Base-by-base conservation (phyloP, 2,888 invertebrate genomes). In the Steromphala cineraria region DNA sequence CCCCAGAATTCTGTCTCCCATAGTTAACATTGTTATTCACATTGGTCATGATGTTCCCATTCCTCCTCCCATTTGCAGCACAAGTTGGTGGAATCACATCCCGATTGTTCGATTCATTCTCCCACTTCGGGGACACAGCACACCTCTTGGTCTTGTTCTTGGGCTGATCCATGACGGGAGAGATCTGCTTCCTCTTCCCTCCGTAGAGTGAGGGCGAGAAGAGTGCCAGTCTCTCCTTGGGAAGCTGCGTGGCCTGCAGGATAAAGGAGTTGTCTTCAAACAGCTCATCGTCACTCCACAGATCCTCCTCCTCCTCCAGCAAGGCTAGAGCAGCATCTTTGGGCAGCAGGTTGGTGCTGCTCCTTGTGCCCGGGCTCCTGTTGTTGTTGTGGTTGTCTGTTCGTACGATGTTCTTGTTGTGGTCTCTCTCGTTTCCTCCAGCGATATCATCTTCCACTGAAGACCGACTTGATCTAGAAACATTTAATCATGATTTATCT, bases 241-340 rank as follows among this genome's bases (percentile, higher is more conserved):
- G 83, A 40, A 86, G 19, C 79, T 89, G 89, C 24, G 89, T 89
- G 5, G 87, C 89, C 80, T 87, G 85, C 3, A 89, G 82, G 46
- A 90, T 86, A 62, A 89, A 88, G 8, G 89, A 89, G 53, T 88
- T 86, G 19, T 87, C 85, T n/a, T 85, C 85, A 79, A 89, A 89
- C 15, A 89, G 75, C 31, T 89, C 89, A 76, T 90, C 90, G 78
- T 89, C 89, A 80, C 87, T 87, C 90, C 90, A 90, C 24, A 31
- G 75, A 24, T 78, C 77, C 10, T 83, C 84, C 55, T 77, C 75
- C 28, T n/a, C 28, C 3, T 53, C 46, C 36, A 21, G 24, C 13
- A 13, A 15, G 53, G 53, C 79, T 46, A 17, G 71, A 19, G 77
- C 52, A 52, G 36, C 53, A 52, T 52, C 53, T 19, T 53, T 62